Base-by-base conservation (phyloP, 2,888 invertebrate species). In the Lasiommata megera region DNA sequence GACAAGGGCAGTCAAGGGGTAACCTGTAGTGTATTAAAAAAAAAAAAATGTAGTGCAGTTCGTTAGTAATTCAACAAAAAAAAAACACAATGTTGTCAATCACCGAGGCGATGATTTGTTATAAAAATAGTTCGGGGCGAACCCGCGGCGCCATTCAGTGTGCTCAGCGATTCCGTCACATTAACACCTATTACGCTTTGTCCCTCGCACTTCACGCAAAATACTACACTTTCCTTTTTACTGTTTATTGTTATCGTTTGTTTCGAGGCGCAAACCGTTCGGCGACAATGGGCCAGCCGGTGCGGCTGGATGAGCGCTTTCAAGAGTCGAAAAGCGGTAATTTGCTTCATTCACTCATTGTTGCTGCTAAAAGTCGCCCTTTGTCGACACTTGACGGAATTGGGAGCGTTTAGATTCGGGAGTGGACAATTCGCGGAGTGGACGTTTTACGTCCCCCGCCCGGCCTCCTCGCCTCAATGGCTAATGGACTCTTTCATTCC, bases 201-300 rank as follows among this genome's bases (percentile, higher is more conserved):
- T 86, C 69, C 72, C 68, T 74, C 68, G 72, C 81, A 79, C 75
- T 79, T 77, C 80, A 80, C 83, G 77, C 83, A 84, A 86, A 87
- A 88, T 84, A 82, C 82, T 85, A 87, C 85, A 85, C 87, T 87
- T 86, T 88, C 82, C 84, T 85, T 88, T 88, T 84, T 81, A 86
- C 78, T 88, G 88, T 89, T 89, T 89, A 89, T 88, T 89, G 89
- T 88, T 80, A 82, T 79, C 86, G 83, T 84, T 88, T 88, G 88
- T 89, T 89, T 88, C 88, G 82, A 76, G 74, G 76, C 79, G 88
- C 89, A 88, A 88, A 88, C 90, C 84, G 84, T 82, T 70, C 78
- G 69, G 61, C 77, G 74, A 88, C 86, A 88, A 87, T 80, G 80
- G 69, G 80, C 74, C 75, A 73, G 76, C 61, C 80, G 79, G 81